Evolutionary conservation across 2,888 invertebrate genomes (phyloP).

Genomic region (Ochropacha duplaris): DNA sequence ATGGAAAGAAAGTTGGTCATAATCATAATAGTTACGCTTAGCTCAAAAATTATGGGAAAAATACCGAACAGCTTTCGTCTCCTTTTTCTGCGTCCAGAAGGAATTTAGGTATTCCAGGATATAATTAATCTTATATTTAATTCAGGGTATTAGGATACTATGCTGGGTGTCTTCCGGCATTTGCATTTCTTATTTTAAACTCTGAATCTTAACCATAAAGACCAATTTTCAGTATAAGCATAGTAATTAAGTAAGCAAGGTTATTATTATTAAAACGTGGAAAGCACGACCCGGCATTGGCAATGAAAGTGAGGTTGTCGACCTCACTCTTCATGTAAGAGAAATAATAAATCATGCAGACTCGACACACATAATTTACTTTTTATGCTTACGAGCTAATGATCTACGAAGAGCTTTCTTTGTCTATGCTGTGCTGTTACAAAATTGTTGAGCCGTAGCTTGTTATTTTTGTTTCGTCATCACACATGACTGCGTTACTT

Average conservation of each 20-base stretch:
- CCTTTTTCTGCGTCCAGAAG: no score
- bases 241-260: neutral
- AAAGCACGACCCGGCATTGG: constrained; percentile 23
- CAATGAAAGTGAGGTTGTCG: constrained; percentile 30
- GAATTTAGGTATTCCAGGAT: no score
- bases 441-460: neutral
- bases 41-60: neutral
- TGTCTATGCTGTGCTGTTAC: neutral
- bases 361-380: neutral
- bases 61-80: neutral
- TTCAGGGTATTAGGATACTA: no score
- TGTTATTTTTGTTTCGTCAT: neutral
- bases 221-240: neutral
- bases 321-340: constrained; percentile 11
- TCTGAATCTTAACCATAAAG: neutral
- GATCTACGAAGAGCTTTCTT: neutral
- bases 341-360: neutral
- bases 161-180: no score
- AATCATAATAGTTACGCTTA: neutral
- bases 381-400: neutral
- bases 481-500: neutral
- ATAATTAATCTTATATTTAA: no score
- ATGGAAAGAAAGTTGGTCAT: neutral
- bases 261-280: neutral
- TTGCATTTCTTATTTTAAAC: neutral